Base-by-base conservation (phyloP, 2,888 invertebrate genomes). In the Cerastis leucographa region DNA sequence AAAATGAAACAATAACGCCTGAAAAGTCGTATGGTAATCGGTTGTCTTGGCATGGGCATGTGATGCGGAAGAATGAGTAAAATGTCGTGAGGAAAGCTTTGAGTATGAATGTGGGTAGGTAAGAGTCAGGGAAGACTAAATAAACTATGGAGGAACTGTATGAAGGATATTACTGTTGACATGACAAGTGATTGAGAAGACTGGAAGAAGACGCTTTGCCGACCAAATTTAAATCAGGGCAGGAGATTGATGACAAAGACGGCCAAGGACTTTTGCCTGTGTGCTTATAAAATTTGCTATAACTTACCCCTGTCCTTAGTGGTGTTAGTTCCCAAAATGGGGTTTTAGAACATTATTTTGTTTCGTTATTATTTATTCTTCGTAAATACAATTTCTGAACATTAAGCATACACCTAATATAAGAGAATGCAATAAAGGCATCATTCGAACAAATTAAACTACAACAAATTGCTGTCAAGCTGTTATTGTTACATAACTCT, bases 401-500 rank as follows among this genome's bases (percentile, higher is more conserved):
- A 80, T 79, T 88, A 81, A 82, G 78, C 64, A 78, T 76, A 81
- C 76, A 86, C 78, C 72, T 74, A 76, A 78, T 80, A 87, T 8
- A 29, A 70, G 74, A 72, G 51, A 71, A 72, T n/a, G 78, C 80
- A 85, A 87, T 87, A 80, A 87, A 85, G 85, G 62, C 64, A n/a
- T 46, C 68, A 29, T 79, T 70, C 51, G 42, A 59, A 88, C 82
- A 82, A 88, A 87, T 88, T 79, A 81, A 73, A 70, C 73, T 71
- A 74, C 54, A 87, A 79, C 77, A 76, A 85, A 88, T 83, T 81
- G 78, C 87, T 84, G 49, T 74, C 72, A 77, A 87, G 65, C 73
- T 61, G 72, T 79, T 86, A 78, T 74, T 81, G 64, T 78, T 76
- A 74, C 51, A 75, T 81, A 88, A 76, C 64, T 74, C 29, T 59